Evolutionary conservation across 2,888 invertebrate genomes (phyloP).

Genomic region (Platynereis dumerilii): DNA sequence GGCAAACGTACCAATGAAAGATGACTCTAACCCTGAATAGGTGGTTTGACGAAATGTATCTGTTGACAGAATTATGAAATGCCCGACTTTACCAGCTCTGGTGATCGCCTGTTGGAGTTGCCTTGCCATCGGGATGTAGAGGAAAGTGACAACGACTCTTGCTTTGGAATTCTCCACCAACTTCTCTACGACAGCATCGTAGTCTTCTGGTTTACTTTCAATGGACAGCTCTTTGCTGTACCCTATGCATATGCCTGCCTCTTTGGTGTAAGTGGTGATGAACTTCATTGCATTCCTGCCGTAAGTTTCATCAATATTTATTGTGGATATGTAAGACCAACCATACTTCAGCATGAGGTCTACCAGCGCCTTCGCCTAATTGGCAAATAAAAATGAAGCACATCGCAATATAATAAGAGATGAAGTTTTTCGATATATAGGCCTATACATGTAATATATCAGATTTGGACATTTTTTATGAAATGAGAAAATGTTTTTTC

Average conservation of each 20-base stretch:
- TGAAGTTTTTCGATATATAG: no score
- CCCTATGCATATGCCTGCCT: slow-evolving; percentile 3
- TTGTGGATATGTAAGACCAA: slow-evolving; percentile 8
- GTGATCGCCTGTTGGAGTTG: slow-evolving; percentile 5
- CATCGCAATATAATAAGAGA: no score
- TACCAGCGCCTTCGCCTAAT: slow-evolving; percentile 1
- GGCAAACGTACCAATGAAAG: neutral
- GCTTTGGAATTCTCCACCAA: neutral
- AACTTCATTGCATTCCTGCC: neutral
- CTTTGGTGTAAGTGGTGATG: neutral
- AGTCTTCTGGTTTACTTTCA: neutral
- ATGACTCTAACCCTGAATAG: neutral
- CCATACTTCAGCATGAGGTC: neutral
- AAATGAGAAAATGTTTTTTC: no score
- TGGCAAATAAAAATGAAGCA: neutral
- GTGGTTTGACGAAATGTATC: slow-evolving; percentile 15
- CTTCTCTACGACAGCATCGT: neutral
- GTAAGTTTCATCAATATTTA: neutral
- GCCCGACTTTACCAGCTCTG: neutral
- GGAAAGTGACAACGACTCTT: neutral
- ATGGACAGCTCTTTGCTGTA: neutral
- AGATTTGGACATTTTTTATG: no score
- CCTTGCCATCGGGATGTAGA: slow-evolving; percentile 4
- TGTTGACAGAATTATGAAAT: slow-evolving; percentile 11
- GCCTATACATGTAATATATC: no score